phyloP scores from a whole-genome alignment of 2,797 vertebrate genomes.

The Pantherophis vulpinus region DNA sequence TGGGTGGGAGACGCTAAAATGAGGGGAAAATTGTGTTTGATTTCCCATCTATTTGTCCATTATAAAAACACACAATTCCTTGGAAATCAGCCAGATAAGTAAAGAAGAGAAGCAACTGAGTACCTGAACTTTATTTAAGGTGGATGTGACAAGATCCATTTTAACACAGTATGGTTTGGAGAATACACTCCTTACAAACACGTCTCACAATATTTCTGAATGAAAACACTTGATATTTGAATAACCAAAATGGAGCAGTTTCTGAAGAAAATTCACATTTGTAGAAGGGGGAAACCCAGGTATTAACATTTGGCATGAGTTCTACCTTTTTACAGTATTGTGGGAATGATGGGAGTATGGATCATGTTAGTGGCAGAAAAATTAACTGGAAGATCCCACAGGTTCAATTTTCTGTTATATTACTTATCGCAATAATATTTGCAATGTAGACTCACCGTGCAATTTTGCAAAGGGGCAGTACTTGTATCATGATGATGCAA shows the following conservation, averaged over 20 bases:
- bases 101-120: background rate
- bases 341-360: background rate
- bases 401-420: background rate
- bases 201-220: background rate
- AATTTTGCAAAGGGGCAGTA: background rate
- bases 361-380: background rate
- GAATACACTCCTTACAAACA: background rate
- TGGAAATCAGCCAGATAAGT: background rate
- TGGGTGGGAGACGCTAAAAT: background rate
- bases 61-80: background rate
- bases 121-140: background rate
- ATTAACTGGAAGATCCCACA: background rate
- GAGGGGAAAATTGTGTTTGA: background rate
- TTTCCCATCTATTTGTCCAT: background rate
- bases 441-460: background rate
- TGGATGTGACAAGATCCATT: background rate
- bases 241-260: background rate
- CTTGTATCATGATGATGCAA: background rate
- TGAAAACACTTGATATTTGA: background rate
- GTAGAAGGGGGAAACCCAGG: background rate
- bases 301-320: background rate
- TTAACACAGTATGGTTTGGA: background rate
- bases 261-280: background rate
- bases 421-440: background rate
- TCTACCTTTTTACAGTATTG: background rate